Percentiles rank a stretch among this genome's conserved stretches.
phyloP scores from a whole-genome alignment of 53 echinoderm and acorn worm species.

The Arbacia lixula region DNA sequence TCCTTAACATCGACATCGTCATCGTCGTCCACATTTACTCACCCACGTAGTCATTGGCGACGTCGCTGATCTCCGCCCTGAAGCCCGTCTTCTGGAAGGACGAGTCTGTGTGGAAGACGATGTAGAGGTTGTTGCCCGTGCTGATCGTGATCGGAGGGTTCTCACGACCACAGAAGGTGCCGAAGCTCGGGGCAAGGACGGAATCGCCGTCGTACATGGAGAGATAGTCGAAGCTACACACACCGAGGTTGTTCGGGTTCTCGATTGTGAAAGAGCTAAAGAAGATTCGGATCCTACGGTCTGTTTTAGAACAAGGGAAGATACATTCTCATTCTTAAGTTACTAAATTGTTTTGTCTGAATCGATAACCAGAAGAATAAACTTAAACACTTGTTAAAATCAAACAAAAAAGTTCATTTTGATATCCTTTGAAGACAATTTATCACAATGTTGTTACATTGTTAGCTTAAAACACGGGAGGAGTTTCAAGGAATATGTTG shows the following conservation, averaged over 20 bases:
- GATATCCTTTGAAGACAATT: no score
- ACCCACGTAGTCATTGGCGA: constrained; percentile 66
- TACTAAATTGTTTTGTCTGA: no score
- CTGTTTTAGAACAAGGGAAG: no score
- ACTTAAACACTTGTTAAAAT: no score
- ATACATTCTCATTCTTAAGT: no score
- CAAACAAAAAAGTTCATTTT: no score
- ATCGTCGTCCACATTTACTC: no score
- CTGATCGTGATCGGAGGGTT: constrained; percentile 67
- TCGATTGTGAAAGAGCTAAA: constrained; percentile 73
- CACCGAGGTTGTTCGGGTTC: constrained; percentile 17
- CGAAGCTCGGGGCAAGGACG: constrained; percentile 45
- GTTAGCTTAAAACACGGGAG: no score
- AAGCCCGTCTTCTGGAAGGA: constrained; percentile 76
- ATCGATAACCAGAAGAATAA: no score
- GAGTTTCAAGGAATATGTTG: no score
- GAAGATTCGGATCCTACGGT: constrained; percentile 54
- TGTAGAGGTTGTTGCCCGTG: constrained; percentile 53
- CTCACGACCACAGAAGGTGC: constrained; percentile 70
- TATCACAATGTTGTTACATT: no score
- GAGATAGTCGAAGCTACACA: constrained; percentile 70
- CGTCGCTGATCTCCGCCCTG: constrained; percentile 59
- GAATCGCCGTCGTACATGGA: constrained; percentile 75
- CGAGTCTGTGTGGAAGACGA: constrained; percentile 68
- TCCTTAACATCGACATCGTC: no score